phyloP scores from a whole-genome alignment of 2,888 invertebrate species.

The Eupithecia abbreviata region DNA sequence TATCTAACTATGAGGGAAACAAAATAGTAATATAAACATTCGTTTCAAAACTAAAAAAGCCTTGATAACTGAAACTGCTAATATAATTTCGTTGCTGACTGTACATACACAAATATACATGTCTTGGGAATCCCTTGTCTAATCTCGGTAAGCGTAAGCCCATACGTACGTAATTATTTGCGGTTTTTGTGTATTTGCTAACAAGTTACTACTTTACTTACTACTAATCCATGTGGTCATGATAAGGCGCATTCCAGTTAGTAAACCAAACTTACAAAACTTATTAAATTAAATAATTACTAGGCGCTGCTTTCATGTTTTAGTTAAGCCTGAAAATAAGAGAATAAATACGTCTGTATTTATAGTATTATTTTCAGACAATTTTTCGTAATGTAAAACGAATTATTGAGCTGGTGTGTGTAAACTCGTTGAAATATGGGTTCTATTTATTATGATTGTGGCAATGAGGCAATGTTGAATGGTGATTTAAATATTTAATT shows the following conservation, averaged over 20 bases:
- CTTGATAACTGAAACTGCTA: background rate
- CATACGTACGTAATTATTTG: background rate
- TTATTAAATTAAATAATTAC: background rate
- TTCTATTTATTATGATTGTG: constrained; percentile 46
- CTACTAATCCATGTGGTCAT: background rate
- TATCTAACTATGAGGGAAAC: background rate
- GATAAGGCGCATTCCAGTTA: constrained; percentile 8
- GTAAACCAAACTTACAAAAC: background rate
- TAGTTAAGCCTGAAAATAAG: background rate
- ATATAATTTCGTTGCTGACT: background rate
- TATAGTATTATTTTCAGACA: no score
- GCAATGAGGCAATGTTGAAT: constrained; percentile 31
- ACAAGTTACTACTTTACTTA: no score
- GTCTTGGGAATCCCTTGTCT: background rate
- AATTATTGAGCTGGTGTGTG: background rate
- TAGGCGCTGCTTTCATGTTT: background rate
- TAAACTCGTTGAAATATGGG: constrained; percentile 2
- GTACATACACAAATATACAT: background rate
- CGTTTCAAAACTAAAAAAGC: background rate
- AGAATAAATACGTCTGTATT: background rate
- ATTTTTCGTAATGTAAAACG: background rate
- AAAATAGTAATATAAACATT: background rate
- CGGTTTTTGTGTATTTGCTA: background rate
- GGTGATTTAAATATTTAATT: constrained; percentile 35
- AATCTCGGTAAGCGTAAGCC: background rate